Evolutionary conservation across 1,140 invertebrate species (phyloP).

Genomic region (Araneus ventricosus): DNA sequence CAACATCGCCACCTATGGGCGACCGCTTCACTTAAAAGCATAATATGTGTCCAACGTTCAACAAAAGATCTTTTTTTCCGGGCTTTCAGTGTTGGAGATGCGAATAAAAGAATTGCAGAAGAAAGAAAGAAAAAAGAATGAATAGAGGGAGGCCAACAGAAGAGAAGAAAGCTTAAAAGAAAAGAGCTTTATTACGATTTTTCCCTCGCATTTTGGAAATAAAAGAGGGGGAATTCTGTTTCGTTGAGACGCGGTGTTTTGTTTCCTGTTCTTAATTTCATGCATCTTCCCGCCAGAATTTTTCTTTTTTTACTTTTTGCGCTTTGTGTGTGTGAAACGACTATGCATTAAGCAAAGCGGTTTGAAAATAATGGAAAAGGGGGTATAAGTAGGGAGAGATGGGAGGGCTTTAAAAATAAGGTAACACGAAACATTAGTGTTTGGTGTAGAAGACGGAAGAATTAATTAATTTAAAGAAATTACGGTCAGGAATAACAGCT

Average conservation of each 20-base stretch:
- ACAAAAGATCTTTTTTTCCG: constrained; percentile 54
- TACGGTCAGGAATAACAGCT: constrained; percentile 61
- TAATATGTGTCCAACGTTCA: constrained; percentile 56
- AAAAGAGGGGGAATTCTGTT: constrained; percentile 26
- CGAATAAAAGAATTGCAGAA: constrained; percentile 22
- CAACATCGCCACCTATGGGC: constrained; percentile 59
- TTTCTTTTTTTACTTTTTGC: not conserved
- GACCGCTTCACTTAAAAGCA: constrained; percentile 61
- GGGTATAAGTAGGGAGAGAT: not conserved
- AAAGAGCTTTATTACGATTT: constrained; percentile 57
- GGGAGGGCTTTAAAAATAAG: constrained; percentile 42
- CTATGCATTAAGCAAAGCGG: constrained; percentile 50
- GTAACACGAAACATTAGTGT: constrained; percentile 72
- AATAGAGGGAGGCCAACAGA: not conserved
- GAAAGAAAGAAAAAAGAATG: not conserved
- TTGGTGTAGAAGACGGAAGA: constrained; percentile 35
- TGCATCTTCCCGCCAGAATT: not conserved
- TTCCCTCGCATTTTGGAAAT: constrained; percentile 42
- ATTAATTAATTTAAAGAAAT: constrained; percentile 69
- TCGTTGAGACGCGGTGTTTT: constrained; percentile 49
- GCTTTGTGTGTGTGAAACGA: constrained; percentile 14
- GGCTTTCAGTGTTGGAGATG: not conserved
- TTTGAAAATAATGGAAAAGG: constrained; percentile 55
- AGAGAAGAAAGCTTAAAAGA: not conserved
- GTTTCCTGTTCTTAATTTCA: constrained; percentile 50